phyloP scores from a whole-genome alignment of 1,140 invertebrate species.

The Nephila pilipes region DNA sequence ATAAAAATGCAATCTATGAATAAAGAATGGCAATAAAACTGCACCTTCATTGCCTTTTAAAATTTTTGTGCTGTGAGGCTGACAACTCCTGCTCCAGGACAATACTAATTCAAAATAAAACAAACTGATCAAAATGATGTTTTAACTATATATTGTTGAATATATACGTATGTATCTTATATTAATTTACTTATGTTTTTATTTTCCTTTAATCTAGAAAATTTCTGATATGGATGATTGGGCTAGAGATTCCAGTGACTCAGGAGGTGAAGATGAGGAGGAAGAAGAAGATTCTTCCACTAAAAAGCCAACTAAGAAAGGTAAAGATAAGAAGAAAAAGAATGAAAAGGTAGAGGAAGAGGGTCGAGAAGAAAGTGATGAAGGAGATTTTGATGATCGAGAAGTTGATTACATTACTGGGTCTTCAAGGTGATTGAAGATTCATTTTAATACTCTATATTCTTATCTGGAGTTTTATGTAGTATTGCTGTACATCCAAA shows the following conservation, averaged over 20 bases:
- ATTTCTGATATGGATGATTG: constrained; percentile 98
- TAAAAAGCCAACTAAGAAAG: constrained; percentile 57
- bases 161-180: too few relatives aligned
- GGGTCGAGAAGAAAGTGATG: constrained; percentile 94
- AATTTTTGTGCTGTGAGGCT: too few relatives aligned
- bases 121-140: too few relatives aligned
- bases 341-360: constrained; percentile 89
- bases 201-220: constrained; percentile 82
- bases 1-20: too few relatives aligned
- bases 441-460: too few relatives aligned
- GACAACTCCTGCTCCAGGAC: too few relatives aligned
- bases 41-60: too few relatives aligned
- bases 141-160: too few relatives aligned
- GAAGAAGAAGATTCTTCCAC: constrained; percentile 60
- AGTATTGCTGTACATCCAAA: too few relatives aligned
- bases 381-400: constrained; percentile 96
- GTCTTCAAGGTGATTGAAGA: constrained; percentile 50
- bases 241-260: constrained; percentile 84
- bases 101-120: too few relatives aligned
- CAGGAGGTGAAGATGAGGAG: constrained; percentile 87
- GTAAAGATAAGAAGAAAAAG: constrained; percentile 84
- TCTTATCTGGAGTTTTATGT: too few relatives aligned
- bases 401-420: constrained; percentile 87
- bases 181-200: background rate
- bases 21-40: too few relatives aligned